Conservation (phyloP, 30 jellyfish, hydroid and myxozoan species). For the Catostylus mosaicus region DNA sequence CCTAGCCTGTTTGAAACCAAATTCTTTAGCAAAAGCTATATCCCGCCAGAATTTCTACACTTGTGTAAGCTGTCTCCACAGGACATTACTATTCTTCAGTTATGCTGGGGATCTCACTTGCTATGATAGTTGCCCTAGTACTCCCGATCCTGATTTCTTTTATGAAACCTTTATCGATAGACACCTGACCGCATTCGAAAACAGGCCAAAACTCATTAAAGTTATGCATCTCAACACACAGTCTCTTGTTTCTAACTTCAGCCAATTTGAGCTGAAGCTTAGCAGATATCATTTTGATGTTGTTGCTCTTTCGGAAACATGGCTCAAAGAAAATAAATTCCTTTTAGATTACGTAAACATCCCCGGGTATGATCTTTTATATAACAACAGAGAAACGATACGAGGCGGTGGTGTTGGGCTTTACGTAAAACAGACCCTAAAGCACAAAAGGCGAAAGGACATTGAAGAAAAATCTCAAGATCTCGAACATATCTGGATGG, state of each 20-base stretch:
- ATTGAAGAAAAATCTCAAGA: slow-evolving; percentile 27
- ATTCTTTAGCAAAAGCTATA: not conserved
- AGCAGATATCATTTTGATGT: slow-evolving; percentile 43
- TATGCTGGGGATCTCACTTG: slow-evolving; percentile 15
- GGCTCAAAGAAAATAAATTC: slow-evolving; percentile 56
- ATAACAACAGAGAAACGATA: slow-evolving; percentile 42
- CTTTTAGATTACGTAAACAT: slow-evolving; percentile 52
- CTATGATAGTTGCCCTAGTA: slow-evolving; percentile 21
- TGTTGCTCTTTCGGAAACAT: slow-evolving; percentile 55
- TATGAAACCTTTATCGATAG: too few relatives aligned
- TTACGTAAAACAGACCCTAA: slow-evolving; percentile 17
- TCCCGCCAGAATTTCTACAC: slow-evolving; percentile 27
- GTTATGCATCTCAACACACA: slow-evolving; percentile 56
- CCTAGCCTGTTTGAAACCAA: slow-evolving; percentile 20
- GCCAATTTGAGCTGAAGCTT: slow-evolving; percentile 40
- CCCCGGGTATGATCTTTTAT: slow-evolving; percentile 46
- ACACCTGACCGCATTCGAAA: slow-evolving; percentile 22
- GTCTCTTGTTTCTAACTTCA: slow-evolving; percentile 45
- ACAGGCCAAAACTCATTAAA: slow-evolving; percentile 26
- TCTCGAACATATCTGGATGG: slow-evolving; percentile 40
- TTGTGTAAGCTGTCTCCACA: slow-evolving; percentile 49
- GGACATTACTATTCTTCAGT: slow-evolving; percentile 11
- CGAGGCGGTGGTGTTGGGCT: slow-evolving; percentile 69
- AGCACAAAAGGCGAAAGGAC: slow-evolving; percentile 33
- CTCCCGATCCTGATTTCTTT: slow-evolving; percentile 39